These are phyloP conservation scores for Ceyx melanurus DNA, from an alignment of 2,113 vertebrate genomes.

Conservation along the genomic window DNA sequence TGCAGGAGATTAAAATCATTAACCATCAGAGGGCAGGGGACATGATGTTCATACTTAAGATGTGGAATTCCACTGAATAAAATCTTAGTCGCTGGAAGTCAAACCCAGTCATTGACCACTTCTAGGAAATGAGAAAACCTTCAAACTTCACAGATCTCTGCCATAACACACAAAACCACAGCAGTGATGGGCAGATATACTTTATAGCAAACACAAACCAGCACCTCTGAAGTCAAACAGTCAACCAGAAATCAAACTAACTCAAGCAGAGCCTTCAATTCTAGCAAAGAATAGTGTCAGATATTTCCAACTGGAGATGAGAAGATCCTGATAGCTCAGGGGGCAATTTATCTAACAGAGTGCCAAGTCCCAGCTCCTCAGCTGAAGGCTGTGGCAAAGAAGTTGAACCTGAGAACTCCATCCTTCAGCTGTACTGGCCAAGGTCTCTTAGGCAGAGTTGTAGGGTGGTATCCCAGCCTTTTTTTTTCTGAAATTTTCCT, in stretches of 20 bases:
- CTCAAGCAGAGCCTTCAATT: not conserved
- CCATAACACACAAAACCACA: not conserved
- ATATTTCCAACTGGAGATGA: not conserved
- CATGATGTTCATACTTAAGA: not conserved
- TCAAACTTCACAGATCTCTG: not conserved
- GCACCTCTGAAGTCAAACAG: not conserved
- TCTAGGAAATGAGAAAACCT: not conserved
- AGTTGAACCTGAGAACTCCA: not conserved
- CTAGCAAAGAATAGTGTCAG: not conserved
- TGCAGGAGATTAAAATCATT: not conserved
- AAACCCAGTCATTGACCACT: not conserved
- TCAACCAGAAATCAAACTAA: not conserved
- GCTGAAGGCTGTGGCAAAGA: not conserved
- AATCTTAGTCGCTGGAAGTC: not conserved
- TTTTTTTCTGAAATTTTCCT: not conserved
- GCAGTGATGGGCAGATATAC: not conserved
- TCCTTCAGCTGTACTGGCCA: not conserved
- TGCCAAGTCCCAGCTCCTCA: not conserved
- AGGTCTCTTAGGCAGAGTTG: not conserved
- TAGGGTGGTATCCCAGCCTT: not conserved
- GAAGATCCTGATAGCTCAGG: not conserved
- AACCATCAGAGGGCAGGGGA: not conserved
- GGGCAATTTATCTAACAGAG: not conserved
- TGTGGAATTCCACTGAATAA: not conserved
- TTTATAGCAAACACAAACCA: not conserved